phyloP scores from a whole-genome alignment of 2,113 vertebrate genomes.

The Cnemophilus loriae region DNA sequence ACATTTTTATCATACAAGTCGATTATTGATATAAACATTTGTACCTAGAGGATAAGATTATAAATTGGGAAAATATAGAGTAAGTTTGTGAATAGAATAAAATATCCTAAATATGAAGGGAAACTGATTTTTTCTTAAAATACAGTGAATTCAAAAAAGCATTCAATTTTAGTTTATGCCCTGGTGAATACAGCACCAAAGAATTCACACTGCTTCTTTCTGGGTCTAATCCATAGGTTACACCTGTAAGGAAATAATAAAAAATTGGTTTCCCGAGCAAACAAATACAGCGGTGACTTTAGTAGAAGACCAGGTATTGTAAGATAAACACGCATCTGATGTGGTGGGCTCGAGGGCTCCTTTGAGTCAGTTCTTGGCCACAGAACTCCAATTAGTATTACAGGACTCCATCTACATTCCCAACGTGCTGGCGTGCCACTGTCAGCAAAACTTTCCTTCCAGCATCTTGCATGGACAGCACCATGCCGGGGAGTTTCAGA shows the following conservation, averaged over 20 bases:
- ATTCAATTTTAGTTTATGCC: background rate
- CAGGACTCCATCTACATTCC: background rate
- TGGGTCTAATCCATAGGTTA: background rate
- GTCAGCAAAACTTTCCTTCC: background rate
- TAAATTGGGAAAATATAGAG: background rate
- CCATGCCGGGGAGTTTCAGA: background rate
- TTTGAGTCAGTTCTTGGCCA: background rate
- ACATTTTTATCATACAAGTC: background rate
- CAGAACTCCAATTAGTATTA: background rate
- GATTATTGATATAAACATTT: background rate
- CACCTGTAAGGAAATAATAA: background rate
- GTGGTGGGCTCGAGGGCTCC: background rate
- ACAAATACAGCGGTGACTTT: background rate
- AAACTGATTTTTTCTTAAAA: background rate
- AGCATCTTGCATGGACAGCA: background rate
- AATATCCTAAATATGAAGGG: background rate
- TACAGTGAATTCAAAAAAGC: background rate
- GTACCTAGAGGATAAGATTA: background rate
- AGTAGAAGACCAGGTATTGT: background rate
- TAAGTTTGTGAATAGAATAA: background rate
- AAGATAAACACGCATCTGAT: accelerated
- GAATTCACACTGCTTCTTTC: background rate
- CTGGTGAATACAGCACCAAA: background rate
- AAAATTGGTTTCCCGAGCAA: background rate
- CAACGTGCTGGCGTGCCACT: background rate